phyloP scores from a whole-genome alignment of 1,140 invertebrate species.

The Gonatopus flavifemur region DNA sequence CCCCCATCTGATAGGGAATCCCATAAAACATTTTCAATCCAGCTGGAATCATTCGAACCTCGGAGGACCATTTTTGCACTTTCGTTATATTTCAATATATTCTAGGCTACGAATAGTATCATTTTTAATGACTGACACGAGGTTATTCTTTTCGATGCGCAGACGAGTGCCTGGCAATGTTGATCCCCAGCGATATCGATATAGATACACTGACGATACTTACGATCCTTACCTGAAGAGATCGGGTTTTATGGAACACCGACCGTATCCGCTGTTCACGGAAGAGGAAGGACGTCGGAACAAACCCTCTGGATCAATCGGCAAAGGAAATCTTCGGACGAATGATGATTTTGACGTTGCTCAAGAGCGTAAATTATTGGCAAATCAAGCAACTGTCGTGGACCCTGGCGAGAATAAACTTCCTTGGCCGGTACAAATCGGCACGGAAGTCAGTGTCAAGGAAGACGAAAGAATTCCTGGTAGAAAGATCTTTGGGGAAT shows the following conservation, averaged over 20 bases:
- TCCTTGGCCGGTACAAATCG: slow-evolving; percentile 55
- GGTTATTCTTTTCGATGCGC: too few species aligned
- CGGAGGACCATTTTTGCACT: too few species aligned
- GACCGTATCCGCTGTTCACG: slow-evolving; percentile 22
- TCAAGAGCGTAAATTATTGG: slow-evolving; percentile 35
- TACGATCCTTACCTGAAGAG: slow-evolving; percentile 38
- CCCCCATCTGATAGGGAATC: too few species aligned
- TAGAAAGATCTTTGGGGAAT: slow-evolving; percentile 45
- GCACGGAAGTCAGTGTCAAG: slow-evolving; percentile 55
- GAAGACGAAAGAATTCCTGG: slow-evolving; percentile 51
- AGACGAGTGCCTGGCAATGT: slow-evolving; percentile 31
- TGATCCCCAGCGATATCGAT: slow-evolving; percentile 30
- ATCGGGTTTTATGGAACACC: slow-evolving; percentile 32
- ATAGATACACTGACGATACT: slow-evolving; percentile 24
- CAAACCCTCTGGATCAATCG: slow-evolving; percentile 16
- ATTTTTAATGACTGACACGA: too few species aligned
- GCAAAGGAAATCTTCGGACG: slow-evolving; percentile 33
- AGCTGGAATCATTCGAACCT: too few species aligned
- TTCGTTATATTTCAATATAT: too few species aligned
- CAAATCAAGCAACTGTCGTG: slow-evolving; percentile 27
- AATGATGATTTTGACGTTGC: slow-evolving; percentile 23
- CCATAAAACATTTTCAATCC: too few species aligned
- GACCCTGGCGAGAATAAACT: slow-evolving; percentile 35
- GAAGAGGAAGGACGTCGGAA: slow-evolving; percentile 25
- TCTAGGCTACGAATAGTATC: too few species aligned